Base-by-base conservation (phyloP, 1,140 invertebrate genomes). In the Holcopasites calliopsidis region DNA sequence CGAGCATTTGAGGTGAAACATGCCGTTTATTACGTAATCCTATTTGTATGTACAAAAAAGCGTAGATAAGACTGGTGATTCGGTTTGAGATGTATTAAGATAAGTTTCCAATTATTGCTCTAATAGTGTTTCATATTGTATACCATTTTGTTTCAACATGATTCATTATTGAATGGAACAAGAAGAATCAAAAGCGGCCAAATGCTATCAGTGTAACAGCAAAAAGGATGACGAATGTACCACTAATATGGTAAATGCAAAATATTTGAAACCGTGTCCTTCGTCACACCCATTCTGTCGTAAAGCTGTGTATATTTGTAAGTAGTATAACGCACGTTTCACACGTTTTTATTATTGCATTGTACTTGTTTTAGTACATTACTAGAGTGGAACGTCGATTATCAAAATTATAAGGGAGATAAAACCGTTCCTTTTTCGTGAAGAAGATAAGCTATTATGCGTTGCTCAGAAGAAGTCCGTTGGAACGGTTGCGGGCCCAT, bases 121-220 rank as follows among this genome's bases (percentile, higher is more conserved):
- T 5, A 10, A n/a, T n/a, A 21, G 6, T 10, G 10, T 55, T 8
- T 28, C 5, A 18, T 16, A 8, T 7, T 10, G 10, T 55, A 0
- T 31, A 28, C 47, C 55, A 55, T 49, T 50, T 57, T 38, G 10
- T 31, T 50, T 50, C n/a, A n/a, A 8, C 18, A 0, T 35, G 26
- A 42, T 35, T 18, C 3, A 40, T 35, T 23, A 11, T 68, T 52
- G 23, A 13, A 23, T 50, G 11, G 33, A 2, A 7, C 16, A 60
- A 65, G 31, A 68, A 83, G 60, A 82, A 70, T 77, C 52, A 18
- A 76, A 49, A 70, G 79, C 78, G 11, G 73, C 77, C 40, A 70
- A 78, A 38, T 87, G 84, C 76, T 87, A 83, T 72, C 84, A 86
- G 52, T 86, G 84, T 47, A 83, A 73, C n/a, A 87, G 86, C 54